These are phyloP conservation scores for Bacillus rossius DNA, from an alignment of 1,140 invertebrate species.

Conservation along the genomic window DNA sequence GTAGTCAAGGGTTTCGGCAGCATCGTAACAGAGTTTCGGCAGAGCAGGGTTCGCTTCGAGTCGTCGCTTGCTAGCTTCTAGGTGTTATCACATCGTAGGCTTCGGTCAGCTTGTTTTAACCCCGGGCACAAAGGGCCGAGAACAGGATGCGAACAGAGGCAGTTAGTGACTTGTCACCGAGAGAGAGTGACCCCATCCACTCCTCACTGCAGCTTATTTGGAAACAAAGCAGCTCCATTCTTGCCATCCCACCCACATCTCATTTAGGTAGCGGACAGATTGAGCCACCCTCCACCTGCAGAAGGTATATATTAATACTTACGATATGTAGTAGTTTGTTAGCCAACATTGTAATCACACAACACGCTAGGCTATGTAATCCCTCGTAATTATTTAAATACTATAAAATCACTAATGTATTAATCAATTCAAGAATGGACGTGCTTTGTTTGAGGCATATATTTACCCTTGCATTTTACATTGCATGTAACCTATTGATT, in stretches of 20 bases:
- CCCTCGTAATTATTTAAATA: conserved; percentile 13
- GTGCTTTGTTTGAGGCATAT: conserved; percentile 21
- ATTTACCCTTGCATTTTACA: conserved; percentile 20
- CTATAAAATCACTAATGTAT: conserved; percentile 13
- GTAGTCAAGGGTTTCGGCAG: conserved; percentile 20
- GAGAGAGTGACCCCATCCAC: conserved; percentile 9
- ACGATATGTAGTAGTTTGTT: conserved; percentile 10
- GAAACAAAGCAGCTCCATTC: conserved; percentile 24
- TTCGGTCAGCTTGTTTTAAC: conserved; percentile 20
- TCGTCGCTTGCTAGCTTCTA: conserved; percentile 22
- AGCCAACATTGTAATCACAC: conserved; percentile 9
- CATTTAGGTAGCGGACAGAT: conserved; percentile 9
- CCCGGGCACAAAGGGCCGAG: conserved; percentile 8
- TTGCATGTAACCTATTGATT: conserved; percentile 22
- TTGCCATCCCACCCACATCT: conserved; percentile 11
- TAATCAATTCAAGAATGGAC: conserved; percentile 19
- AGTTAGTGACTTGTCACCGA: conserved; percentile 10
- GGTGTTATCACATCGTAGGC: conserved; percentile 15
- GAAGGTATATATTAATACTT: conserved; percentile 8
- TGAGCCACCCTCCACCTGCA: conserved; percentile 7
- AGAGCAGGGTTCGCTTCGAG: conserved; percentile 19
- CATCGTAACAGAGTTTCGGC: conserved; percentile 17
- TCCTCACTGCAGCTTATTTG: conserved; percentile 13
- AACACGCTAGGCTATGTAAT: conserved; percentile 13
- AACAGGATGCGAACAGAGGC: conserved; percentile 10